Evolutionary conservation across 2,797 vertebrate species (phyloP), one percentile per base, ranked within the genome.

Genomic region (Chanos chanos): DNA sequence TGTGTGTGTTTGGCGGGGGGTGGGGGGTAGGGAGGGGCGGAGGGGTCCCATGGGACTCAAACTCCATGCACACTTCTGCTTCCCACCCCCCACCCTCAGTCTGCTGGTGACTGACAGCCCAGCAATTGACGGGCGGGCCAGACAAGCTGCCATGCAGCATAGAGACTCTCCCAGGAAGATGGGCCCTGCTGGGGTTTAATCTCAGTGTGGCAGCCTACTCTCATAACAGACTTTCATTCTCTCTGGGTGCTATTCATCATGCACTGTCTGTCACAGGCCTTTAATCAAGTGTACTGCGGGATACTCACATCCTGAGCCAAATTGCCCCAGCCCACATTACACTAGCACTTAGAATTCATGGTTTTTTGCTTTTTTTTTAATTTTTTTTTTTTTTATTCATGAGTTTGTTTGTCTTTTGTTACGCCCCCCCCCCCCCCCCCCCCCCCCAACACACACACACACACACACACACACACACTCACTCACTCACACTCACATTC

Each of bases 151-250:
- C 76, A 73, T 52, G 19, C 59, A 44, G 43, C 61, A 56, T 50
- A 18, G 52, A 49, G 63, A 54, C 71, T 70, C 71, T 71, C 73
- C 72, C 59, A 68, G 52, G 65, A 71, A 58, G 56, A 58, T 34
- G 27, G 41, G 51, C 55, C 61, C 73, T 73, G 70, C 69, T 54
- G 68, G 62, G 69, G 71, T 52, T 76, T 77, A 71, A 77, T 80
- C 75, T 74, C 75, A 67, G 73, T 52, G 18, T 59, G 66, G 57
- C 43, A 61, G 64, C 64, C 55, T 59, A 39, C 63, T 66, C 60
- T 72, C 55, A 58, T 68, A 59, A 77, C 72, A 70, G 69, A 24
- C 58, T 77, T 63, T 71, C 77, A 77, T 77, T 77, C 63, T 75
- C 70, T 67, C 49, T 13, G 69, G 64, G 61, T 45, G 41, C 44